Evolutionary conservation across 2,113 vertebrate genomes (phyloP), one percentile per base, ranked within the genome.

Genomic region (Chaetorhynchus papuensis): DNA sequence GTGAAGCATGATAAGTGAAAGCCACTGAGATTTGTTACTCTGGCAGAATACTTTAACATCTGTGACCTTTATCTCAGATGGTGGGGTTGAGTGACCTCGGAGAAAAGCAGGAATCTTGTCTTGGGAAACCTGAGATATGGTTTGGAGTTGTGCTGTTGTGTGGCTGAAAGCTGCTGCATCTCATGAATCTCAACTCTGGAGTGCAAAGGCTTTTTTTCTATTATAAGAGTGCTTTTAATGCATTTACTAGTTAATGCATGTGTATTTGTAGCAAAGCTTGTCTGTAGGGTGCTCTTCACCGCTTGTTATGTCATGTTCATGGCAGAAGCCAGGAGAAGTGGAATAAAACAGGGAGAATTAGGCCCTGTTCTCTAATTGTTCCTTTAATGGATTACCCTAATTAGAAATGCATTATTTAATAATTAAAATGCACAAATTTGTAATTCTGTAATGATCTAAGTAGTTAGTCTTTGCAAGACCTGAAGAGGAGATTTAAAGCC

Each of bases 341-440:
- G 57, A 92, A 63, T 87, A 81, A 89, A 59, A 35, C 1, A 10
- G 52, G 30, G 47, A 94, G 44, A 94, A 95, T 84, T 90, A 86
- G 76, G 54, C n/a, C 49, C 23, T 70, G 41, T 84, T 90, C 74
- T 60, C 65, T 93, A 90, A 88, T 92, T 90, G 68, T 90, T 94
- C 64, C n/a, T 86, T 92, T 96, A 96, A 95, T 92, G 72, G 89
- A 82, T 95, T 90, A 90, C 37, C 41, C 42, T 94, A 92, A 94
- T 95, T 95, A 95, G 81, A 82, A 96, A 93, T 78, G 63, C 57
- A 60, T 82, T 82, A 94, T 89, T 93, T 93, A 87, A 95, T 96
- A 84, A 94, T 84, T 77, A 87, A 93, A 95, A 91, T 64, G 44
- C 31, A 64, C 83, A 70, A 31, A 76, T 94, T 95, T 78, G 68